Evolutionary conservation across 2,113 vertebrate species (phyloP), one percentile per base, ranked within the genome.

Genomic region (Clarias magur): DNA sequence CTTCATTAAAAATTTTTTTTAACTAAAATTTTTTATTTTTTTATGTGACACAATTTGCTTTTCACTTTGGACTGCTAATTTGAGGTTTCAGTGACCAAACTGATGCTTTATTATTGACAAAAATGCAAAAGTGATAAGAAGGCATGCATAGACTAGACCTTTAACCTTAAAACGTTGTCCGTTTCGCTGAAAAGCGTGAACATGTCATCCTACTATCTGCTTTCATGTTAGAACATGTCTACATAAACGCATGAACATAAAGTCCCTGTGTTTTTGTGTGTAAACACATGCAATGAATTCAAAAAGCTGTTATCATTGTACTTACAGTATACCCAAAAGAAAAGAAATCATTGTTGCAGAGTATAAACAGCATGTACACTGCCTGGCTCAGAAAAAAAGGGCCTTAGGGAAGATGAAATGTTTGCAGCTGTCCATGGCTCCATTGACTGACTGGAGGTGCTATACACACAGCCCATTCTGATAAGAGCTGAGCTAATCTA

Each of bases 401-500:
- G 57, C 67, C 65, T 73, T 38, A 19, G 21, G 67, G 54, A 84
- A n/a, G 54, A 56, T 72, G 27, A 63, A 83, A 56, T 23, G 48
- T 17, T 54, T 76, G 27, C 85, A 81, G 53, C 38, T 78, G 70
- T 56, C 70, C 60, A 78, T 19, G 23, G 60, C 19, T 70, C 21
- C 67, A 15, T 54, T 82, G 15, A 54, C 72, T 27, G 90, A 91
- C 92, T 42, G 65, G 27, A 48, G 63, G 53, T 94, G 91, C 92
- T 93, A 34, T 34, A 91, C 8, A 91, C 92, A 92, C 90, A 92
- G 90, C 89, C 83, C 85, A 91, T 93, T 91, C 91, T 92, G 91
- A 92, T 92, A 91, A 92, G 93, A 93, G 92, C 91, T 92, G 92
- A 92, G 91, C 91, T 88, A 91, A 93, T 92, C 90, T 16, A 89